Conservation (phyloP, 2,888 invertebrate genomes). For the Diploptera punctata region DNA sequence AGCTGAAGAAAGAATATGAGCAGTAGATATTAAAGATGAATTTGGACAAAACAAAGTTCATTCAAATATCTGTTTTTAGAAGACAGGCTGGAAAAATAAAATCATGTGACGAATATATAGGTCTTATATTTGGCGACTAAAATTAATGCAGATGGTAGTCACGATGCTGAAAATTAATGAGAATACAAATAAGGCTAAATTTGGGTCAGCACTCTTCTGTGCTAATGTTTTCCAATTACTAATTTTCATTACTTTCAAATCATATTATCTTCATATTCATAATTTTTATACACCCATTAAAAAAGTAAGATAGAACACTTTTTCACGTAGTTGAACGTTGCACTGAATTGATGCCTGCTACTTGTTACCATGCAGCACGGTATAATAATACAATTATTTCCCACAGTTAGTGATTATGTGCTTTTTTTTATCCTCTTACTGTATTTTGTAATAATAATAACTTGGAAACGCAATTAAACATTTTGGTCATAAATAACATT, state of each 20-base stretch:
- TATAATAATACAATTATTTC: not conserved
- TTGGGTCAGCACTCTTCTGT: not conserved
- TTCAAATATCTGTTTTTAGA: no score
- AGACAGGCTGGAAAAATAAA: no score
- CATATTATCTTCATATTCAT: not conserved
- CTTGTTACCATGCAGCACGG: not conserved
- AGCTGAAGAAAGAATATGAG: no score
- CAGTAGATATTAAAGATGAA: no score
- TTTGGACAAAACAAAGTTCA: no score
- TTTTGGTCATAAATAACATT: conserved; percentile 14
- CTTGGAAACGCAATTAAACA: conserved; percentile 12
- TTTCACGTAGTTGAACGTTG: not conserved
- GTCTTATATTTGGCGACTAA: no score
- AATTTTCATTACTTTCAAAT: no score
- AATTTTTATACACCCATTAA: not conserved
- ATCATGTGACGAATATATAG: no score
- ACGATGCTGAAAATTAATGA: no score
- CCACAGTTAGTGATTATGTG: not conserved
- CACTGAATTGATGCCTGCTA: not conserved
- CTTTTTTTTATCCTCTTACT: not conserved
- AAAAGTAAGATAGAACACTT: not conserved
- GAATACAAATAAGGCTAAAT: no score
- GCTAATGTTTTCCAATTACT: no score
- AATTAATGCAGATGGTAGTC: no score
- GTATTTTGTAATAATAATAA: conserved; percentile 2